phyloP scores from a whole-genome alignment of 2,113 vertebrate genomes.

The Elephas maximus region DNA sequence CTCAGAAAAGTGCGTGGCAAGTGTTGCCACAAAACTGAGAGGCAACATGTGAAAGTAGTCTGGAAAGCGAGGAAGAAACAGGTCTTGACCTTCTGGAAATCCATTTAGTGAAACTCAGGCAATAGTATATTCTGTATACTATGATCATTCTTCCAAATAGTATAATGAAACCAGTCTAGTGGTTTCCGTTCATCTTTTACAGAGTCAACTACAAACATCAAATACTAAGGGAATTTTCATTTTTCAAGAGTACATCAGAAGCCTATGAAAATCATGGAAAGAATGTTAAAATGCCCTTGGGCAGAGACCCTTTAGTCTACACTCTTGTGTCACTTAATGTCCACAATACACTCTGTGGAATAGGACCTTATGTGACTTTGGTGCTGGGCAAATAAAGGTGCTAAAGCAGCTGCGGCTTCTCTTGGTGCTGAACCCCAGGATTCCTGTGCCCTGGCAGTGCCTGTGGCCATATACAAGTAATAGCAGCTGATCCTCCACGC shows the following conservation, averaged over 20 bases:
- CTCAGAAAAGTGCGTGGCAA: background rate
- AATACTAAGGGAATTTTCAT: slow-evolving; percentile 50
- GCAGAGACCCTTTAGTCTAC: slow-evolving; percentile 52
- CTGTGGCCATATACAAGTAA: no score
- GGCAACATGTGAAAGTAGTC: background rate
- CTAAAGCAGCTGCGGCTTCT: no score
- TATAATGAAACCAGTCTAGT: background rate
- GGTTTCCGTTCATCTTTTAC: slow-evolving; percentile 9
- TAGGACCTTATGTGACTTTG: no score
- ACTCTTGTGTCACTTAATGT: no score
- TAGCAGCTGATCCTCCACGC: no score
- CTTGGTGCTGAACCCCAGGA: no score
- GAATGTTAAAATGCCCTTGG: slow-evolving; percentile 62
- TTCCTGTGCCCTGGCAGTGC: no score
- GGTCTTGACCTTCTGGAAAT: background rate
- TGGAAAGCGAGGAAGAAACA: slow-evolving; percentile 40
- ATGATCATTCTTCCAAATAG: background rate
- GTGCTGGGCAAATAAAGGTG: no score
- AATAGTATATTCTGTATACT: background rate
- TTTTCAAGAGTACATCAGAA: slow-evolving; percentile 61
- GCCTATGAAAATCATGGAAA: slow-evolving; percentile 17
- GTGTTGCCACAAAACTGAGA: background rate
- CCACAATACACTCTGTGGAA: no score
- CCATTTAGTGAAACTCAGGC: background rate
- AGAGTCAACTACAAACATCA: slow-evolving; percentile 56